Percentiles rank a stretch among this genome's conserved stretches.
Conservation (phyloP, 2,797 vertebrate genomes). For the Periparus ater region DNA sequence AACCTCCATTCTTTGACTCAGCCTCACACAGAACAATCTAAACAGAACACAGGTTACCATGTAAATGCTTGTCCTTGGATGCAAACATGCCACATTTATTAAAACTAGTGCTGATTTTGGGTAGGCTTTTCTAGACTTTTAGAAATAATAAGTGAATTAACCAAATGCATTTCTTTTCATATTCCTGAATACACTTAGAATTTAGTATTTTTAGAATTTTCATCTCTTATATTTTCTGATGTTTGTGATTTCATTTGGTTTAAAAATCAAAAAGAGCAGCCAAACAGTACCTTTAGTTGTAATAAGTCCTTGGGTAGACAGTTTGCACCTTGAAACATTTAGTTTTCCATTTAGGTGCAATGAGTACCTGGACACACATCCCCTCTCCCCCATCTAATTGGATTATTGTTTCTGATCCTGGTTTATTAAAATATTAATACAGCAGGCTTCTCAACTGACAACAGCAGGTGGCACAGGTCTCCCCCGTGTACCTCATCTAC, state of each 20-base stretch:
- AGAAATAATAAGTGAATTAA: neutral
- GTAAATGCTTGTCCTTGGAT: neutral
- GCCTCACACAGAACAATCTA: neutral
- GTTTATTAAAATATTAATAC: neutral
- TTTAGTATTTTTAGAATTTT: neutral
- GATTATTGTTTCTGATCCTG: neutral
- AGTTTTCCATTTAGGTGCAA: neutral
- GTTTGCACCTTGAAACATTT: neutral
- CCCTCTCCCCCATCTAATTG: neutral
- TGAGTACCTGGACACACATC: neutral
- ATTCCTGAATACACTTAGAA: neutral
- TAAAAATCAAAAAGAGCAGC: neutral
- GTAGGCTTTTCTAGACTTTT: neutral
- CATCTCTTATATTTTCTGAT: neutral
- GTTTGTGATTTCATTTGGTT: neutral
- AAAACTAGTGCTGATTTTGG: neutral
- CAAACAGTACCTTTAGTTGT: neutral
- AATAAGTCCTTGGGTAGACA: neutral
- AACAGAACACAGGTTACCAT: neutral
- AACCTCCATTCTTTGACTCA: neutral
- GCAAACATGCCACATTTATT: neutral
- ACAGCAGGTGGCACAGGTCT: too few relatives aligned
- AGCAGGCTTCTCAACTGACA: neutral
- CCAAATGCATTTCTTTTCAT: neutral
- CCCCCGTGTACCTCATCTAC: too few relatives aligned